These are phyloP conservation scores for Tholera decimalis DNA, from an alignment of 2,888 invertebrate genomes.

Conservation along the genomic window DNA sequence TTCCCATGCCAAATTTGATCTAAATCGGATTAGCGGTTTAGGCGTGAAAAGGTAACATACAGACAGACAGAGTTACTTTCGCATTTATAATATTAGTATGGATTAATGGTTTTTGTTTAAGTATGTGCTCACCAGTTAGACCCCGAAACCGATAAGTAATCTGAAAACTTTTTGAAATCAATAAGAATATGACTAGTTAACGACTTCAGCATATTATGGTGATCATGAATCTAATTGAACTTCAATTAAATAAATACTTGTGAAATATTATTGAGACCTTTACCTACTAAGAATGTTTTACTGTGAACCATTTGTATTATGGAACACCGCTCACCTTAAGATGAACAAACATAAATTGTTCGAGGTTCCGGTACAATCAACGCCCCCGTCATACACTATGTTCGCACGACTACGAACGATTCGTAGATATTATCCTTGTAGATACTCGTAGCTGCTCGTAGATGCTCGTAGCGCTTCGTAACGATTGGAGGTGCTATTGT, in stretches of 20 bases:
- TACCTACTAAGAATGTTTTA: too few species aligned
- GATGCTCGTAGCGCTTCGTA: conserved; percentile 34
- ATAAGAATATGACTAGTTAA: background rate
- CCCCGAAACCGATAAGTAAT: too few species aligned
- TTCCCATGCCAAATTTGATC: too few species aligned
- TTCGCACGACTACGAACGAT: conserved; percentile 55
- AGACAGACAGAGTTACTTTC: too few species aligned
- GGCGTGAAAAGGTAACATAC: too few species aligned
- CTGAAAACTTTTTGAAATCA: background rate
- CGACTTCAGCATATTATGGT: background rate
- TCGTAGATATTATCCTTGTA: conserved; percentile 37
- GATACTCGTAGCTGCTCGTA: conserved; percentile 34
- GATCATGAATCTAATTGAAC: background rate
- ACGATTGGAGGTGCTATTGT: conserved; percentile 45
- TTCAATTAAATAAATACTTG: background rate
- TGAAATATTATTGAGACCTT: background rate
- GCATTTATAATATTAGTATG: too few species aligned
- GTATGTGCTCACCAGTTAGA: too few species aligned
- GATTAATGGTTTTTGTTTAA: too few species aligned
- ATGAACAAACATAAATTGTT: conserved; percentile 89
- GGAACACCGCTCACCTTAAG: conserved; percentile 75
- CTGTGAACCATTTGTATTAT: conserved; percentile 32
- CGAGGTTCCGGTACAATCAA: conserved; percentile 87
- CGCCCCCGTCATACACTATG: conserved; percentile 73
- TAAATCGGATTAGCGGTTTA: too few species aligned